Percentiles rank a stretch among this genome's conserved stretches.
Evolutionary conservation across 1,140 invertebrate genomes (phyloP).

Genomic region (Leucophenga varia): DNA sequence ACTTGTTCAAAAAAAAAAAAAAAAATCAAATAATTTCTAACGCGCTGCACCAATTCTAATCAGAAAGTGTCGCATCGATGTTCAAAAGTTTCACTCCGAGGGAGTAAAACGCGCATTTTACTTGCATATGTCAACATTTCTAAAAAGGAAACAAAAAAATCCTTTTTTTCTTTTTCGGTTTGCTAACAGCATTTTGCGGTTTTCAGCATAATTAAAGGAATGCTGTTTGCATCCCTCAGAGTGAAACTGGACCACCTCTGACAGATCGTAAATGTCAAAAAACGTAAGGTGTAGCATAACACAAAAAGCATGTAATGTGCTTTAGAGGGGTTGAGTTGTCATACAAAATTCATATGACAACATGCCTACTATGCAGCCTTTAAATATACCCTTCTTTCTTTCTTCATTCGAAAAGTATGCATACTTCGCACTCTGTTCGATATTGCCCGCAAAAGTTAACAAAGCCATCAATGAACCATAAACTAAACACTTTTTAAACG

Average conservation of each 20-base stretch:
- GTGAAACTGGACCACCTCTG: conserved; percentile 43
- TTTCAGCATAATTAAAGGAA: conserved; percentile 52
- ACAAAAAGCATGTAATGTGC: background rate
- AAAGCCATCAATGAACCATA: conserved; percentile 56
- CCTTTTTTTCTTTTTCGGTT: too few relatives aligned
- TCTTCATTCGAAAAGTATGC: too few relatives aligned
- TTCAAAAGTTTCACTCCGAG: conserved; percentile 39
- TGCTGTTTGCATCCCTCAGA: too few relatives aligned
- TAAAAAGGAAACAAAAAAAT: conserved; percentile 49
- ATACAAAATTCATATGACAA: too few relatives aligned
- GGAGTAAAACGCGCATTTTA: conserved; percentile 31
- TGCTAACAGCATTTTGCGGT: conserved; percentile 53
- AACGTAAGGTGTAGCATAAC: conserved; percentile 42
- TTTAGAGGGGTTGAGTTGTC: conserved; percentile 23
- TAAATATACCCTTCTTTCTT: too few relatives aligned
- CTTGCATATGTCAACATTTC: conserved; percentile 52
- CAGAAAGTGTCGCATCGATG: conserved; percentile 51
- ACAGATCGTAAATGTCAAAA: conserved; percentile 55
- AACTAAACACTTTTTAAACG: conserved; percentile 56
- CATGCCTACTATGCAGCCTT: too few relatives aligned
- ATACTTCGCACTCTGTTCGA: too few relatives aligned
- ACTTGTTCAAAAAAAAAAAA: conserved; percentile 37
- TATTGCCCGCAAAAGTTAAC: conserved; percentile 43
- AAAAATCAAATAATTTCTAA: conserved; percentile 22
- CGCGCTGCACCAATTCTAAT: conserved; percentile 45